Conservation (phyloP, 2,797 vertebrate genomes). For the Cyclura pinguis region DNA sequence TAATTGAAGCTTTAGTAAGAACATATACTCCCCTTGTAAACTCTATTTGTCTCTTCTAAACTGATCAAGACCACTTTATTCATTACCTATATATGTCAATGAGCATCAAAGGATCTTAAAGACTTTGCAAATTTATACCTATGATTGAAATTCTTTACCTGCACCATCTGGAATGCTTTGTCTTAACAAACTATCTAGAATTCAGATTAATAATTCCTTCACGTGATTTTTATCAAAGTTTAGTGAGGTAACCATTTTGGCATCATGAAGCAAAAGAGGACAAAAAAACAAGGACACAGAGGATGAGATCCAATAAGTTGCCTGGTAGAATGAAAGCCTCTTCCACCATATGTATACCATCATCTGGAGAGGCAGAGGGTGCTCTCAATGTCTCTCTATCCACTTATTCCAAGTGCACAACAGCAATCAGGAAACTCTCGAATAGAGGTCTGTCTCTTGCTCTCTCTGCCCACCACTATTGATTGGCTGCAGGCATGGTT, state of each 20-base stretch:
- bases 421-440: too few species aligned
- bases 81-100: not conserved
- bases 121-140: not conserved
- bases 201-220: not conserved
- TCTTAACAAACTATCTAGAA: not conserved
- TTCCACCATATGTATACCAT: too few species aligned
- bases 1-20: not conserved
- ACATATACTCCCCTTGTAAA: not conserved
- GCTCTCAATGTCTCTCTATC: too few species aligned
- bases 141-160: not conserved
- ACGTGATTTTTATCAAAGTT: not conserved
- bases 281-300: not conserved
- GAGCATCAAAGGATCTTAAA: not conserved
- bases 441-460: too few species aligned
- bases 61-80: not conserved
- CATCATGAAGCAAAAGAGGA: not conserved
- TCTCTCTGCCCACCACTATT: too few species aligned
- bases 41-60: not conserved
- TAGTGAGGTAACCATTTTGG: too few species aligned
- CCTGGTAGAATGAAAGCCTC: too few species aligned
- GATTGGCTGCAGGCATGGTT: too few species aligned
- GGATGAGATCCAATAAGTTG: too few species aligned
- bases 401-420: too few species aligned
- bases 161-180: not conserved
- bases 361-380: not conserved